These are phyloP conservation scores for Zaprionus kolodkinae DNA, from an alignment of 1,140 invertebrate species.

Conservation along the genomic window DNA sequence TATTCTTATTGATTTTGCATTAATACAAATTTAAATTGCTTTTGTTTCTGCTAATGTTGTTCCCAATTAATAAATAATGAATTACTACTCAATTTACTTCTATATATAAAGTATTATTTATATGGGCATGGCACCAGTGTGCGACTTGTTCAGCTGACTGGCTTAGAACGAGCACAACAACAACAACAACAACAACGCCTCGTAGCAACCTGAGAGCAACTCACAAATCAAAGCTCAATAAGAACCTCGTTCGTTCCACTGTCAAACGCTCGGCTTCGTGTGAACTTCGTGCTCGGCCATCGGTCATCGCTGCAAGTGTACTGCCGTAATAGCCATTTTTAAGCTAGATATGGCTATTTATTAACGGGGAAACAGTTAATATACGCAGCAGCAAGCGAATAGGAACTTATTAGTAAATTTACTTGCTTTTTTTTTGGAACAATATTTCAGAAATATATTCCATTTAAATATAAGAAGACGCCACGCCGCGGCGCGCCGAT, in stretches of 20 bases:
- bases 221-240: constrained; percentile 44
- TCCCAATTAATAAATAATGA: neutral
- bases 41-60: neutral
- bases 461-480: no score
- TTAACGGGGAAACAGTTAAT: neutral
- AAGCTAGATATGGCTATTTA: neutral
- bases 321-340: neutral
- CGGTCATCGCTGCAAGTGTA: constrained; percentile 18
- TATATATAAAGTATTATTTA: neutral
- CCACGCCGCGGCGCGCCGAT: neutral
- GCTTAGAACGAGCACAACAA: constrained; percentile 43
- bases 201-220: constrained; percentile 26
- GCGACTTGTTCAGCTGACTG: constrained; percentile 37
- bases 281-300: constrained; percentile 44
- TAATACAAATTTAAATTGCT: neutral
- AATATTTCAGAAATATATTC: no score
- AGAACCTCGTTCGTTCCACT: constrained; percentile 49
- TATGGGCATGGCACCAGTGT: constrained; percentile 8
- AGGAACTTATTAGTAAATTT: neutral
- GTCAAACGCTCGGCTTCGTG: constrained; percentile 37
- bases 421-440: no score
- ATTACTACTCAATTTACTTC: neutral
- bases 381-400: neutral
- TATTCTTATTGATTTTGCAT: neutral
- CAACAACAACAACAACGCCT: constrained; percentile 42